A percentile compares a stretch with the other conserved stretches of the same genome.
These are phyloP conservation scores for Babylonia areolata DNA, from an alignment of 1,140 invertebrate genomes.

Conservation along the genomic window DNA sequence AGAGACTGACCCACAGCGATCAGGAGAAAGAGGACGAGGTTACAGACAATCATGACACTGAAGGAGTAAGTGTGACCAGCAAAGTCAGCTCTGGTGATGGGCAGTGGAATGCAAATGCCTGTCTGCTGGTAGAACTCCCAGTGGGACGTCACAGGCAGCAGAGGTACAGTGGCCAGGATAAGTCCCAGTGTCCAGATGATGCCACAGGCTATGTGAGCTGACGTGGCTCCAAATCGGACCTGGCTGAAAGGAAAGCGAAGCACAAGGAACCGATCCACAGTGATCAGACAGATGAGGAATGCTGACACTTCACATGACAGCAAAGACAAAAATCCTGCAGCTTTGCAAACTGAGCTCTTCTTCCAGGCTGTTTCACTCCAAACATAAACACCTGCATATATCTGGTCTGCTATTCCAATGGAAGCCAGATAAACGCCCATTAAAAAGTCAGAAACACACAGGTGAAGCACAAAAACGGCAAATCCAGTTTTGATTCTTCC, in stretches of 20 bases:
- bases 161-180: conserved; percentile 44
- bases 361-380: conserved; percentile 57
- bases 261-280: conserved; percentile 58
- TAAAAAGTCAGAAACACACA: conserved; percentile 60
- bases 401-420: conserved; percentile 58
- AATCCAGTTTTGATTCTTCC: conserved; percentile 29
- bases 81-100: conserved; percentile 32
- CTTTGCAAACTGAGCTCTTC: conserved; percentile 51
- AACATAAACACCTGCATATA: conserved; percentile 55
- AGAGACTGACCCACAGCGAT: neutral
- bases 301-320: conserved; percentile 60
- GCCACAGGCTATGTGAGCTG: conserved; percentile 21
- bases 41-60: neutral
- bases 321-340: conserved; percentile 61
- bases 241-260: conserved; percentile 61
- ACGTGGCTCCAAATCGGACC: conserved; percentile 9
- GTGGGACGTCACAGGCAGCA: conserved; percentile 42
- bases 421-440: conserved; percentile 68
- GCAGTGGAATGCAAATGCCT: conserved; percentile 54
- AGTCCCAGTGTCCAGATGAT: conserved; percentile 40
- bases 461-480: conserved; percentile 51
- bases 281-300: conserved; percentile 59
- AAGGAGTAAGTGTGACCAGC: neutral
- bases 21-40: neutral
- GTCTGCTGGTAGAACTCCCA: conserved; percentile 53